phyloP scores from a whole-genome alignment of 2,113 vertebrate genomes.

The Channa argus region DNA sequence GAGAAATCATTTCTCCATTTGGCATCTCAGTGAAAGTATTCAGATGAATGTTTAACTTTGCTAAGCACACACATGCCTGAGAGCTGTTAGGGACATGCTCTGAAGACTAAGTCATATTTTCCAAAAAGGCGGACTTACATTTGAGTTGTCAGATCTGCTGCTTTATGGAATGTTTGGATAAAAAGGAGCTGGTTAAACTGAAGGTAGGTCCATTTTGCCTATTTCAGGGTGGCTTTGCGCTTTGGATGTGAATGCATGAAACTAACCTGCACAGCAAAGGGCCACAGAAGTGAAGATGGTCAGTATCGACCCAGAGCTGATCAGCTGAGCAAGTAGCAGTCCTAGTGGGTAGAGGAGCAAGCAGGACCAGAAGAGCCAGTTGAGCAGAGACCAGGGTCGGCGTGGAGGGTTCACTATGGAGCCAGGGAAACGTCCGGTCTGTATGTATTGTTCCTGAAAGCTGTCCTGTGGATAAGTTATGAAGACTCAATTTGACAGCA shows the following conservation, averaged over 20 bases:
- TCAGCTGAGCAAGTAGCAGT: constrained; percentile 84
- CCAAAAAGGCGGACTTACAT: constrained; percentile 61
- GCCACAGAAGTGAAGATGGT: constrained; percentile 84
- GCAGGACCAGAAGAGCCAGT: constrained; percentile 93
- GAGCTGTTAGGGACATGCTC: constrained; percentile 41
- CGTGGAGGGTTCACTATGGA: constrained; percentile 78
- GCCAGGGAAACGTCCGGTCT: constrained; percentile 88
- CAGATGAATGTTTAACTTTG: constrained; percentile 8
- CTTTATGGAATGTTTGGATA: constrained; percentile 59
- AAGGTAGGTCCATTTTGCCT: not conserved
- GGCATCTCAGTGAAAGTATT: constrained; percentile 1
- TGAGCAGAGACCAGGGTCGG: constrained; percentile 89
- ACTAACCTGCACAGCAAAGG: constrained; percentile 91
- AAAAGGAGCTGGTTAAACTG: constrained; percentile 60
- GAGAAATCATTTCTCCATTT: not conserved
- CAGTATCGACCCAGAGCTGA: constrained; percentile 88
- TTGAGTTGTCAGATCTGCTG: constrained; percentile 61
- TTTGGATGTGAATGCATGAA: not conserved
- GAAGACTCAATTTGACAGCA: constrained; percentile 4
- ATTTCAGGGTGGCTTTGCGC: not conserved
- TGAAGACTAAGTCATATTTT: constrained; percentile 16
- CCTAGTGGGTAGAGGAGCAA: constrained; percentile 90
- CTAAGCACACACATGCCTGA: constrained; percentile 31
- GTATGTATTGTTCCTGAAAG: constrained; percentile 91
- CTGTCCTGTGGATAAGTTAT: constrained; percentile 83